Conservation (phyloP, 2,888 invertebrate genomes). For the Laspeyria flexula region DNA sequence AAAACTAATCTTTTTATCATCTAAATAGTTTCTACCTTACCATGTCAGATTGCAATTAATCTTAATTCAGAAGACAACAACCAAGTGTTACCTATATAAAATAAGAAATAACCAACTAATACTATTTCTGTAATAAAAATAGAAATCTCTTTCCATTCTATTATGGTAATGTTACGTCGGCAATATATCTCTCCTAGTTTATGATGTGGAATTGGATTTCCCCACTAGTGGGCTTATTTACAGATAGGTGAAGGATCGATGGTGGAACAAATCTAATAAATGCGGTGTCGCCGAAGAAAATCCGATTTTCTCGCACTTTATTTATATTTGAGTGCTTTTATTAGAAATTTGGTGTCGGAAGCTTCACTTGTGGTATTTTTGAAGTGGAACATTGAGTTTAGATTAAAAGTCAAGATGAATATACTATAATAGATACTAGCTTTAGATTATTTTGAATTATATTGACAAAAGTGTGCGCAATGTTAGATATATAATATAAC, state of each 20-base stretch:
- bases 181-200: constrained; percentile 30
- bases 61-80: too few species aligned
- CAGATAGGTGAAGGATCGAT: constrained; percentile 57
- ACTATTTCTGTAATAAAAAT: background rate
- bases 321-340: constrained; percentile 42
- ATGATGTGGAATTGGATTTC: constrained; percentile 53
- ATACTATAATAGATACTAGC: too few species aligned
- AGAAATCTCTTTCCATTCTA: constrained; percentile 21
- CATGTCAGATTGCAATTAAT: too few species aligned
- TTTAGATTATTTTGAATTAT: too few species aligned
- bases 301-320: constrained; percentile 54
- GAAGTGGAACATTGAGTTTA: too few species aligned
- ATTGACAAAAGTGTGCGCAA: too few species aligned
- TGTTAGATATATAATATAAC: too few species aligned
- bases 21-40: too few species aligned
- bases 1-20: too few species aligned
- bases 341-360: constrained; percentile 17
- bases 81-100: background rate
- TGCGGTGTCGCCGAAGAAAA: constrained; percentile 46
- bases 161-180: constrained; percentile 38
- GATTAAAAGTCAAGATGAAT: too few species aligned
- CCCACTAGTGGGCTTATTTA: constrained; percentile 54
- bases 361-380: too few species aligned
- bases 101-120: background rate
- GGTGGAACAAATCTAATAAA: constrained; percentile 58